These are phyloP conservation scores for Phaonia tiefii DNA, from an alignment of 2,888 invertebrate species.

Conservation along the genomic window DNA sequence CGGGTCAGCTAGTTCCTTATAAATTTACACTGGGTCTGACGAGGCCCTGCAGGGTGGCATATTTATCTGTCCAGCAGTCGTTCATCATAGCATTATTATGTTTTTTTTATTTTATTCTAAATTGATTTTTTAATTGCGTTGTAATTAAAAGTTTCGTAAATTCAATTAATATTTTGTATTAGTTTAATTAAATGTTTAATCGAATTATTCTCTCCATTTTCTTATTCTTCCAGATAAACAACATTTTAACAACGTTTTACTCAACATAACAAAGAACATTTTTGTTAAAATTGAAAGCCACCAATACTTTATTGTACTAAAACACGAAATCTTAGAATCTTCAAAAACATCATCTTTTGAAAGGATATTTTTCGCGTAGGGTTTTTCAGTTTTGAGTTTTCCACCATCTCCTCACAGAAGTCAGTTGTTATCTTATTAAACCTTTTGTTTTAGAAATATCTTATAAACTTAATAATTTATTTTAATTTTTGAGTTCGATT, in stretches of 20 bases:
- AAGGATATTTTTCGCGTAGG: constrained; percentile 18
- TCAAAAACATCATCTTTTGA: constrained; percentile 57
- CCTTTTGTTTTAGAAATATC: not conserved
- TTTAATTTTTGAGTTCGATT: not conserved
- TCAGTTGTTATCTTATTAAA: constrained; percentile 1
- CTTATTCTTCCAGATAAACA: constrained; percentile 71
- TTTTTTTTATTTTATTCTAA: too few relatives aligned
- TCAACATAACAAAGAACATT: constrained; percentile 78
- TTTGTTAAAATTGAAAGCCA: constrained; percentile 69
- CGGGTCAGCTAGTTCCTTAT: too few relatives aligned
- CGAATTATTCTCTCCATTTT: constrained; percentile 28
- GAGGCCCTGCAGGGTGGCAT: too few relatives aligned
- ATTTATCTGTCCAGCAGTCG: not conserved
- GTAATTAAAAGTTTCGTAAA: too few relatives aligned
- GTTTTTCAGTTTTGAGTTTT: constrained; percentile 36
- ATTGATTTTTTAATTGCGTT: too few relatives aligned
- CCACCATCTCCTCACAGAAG: not conserved
- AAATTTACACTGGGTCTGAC: too few relatives aligned
- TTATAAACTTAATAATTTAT: too few relatives aligned
- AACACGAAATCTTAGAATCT: constrained; percentile 61
- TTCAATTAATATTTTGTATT: too few relatives aligned
- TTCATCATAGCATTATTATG: constrained; percentile 13
- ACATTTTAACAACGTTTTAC: constrained; percentile 68
- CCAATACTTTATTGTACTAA: constrained; percentile 56
- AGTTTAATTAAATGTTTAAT: too few relatives aligned